Base-by-base conservation (phyloP, 2,888 invertebrate genomes). In the Epistrophe eligans region DNA sequence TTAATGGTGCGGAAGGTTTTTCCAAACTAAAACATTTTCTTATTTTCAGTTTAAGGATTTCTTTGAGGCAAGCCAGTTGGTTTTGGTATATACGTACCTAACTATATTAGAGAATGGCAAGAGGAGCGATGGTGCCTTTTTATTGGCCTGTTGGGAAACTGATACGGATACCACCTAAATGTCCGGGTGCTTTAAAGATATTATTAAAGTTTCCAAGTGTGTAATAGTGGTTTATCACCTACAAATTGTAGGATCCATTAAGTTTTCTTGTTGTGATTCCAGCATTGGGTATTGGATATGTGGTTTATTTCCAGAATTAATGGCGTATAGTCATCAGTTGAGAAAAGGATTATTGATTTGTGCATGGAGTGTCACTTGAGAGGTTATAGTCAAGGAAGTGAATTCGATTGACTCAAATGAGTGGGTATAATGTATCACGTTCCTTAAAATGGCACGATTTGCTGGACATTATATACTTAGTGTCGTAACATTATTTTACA, bases 1-100 rank as follows among this genome's bases (percentile, higher is more conserved):
- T 79, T 87, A 87, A 87, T 87, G 83, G 79, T 87, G 87, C 76
- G 71, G 79, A 87, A 87, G 71, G 83, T 82, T 83, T 70, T 71
- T 77, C 76, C 76, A 76, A 87, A 83, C 87, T 83, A 82, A 24
- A 24, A 79, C 76, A 79, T 83, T 79, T 87, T 83, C 85, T 77
- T 82, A 87, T 82, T 87, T 85, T 74, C 77, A 85, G 62, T 73
- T 73, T 80, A 52, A 50, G 62, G 50, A 81, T 77, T 73, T 70
- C 73, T 67, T 85, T 85, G 70, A 35, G 55, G 72, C 55, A 35
- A 17, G 35, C 28, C 32, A 28, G 24, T 71, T 64, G 62, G 55
- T 48, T 48, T 24, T 40, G 28, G 17, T 17, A 11, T 50, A 50
- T 24, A 24, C 24, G 24, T 24, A 32, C 4, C 4, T 24, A 32